Base-by-base conservation (phyloP, 1,140 invertebrate genomes). In the Platyscapa corneri region DNA sequence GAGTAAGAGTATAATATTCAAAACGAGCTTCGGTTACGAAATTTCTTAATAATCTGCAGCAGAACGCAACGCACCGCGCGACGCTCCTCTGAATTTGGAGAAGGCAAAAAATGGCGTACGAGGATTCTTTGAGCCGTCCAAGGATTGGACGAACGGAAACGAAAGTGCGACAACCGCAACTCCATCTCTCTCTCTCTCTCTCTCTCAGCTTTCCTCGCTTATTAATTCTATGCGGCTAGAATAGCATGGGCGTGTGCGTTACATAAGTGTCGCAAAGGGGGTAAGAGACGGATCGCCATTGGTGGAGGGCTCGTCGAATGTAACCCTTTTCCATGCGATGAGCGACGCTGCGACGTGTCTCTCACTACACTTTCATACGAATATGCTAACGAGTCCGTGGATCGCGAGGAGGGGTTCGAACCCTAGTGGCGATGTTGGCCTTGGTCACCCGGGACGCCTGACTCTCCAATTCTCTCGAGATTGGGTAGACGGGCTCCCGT, bases 81-180 rank as follows among this genome's bases (percentile, higher is more conserved):
- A 3, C 3, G 12, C 46, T 32, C 75, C 39, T 18, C 27, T 37
- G 37, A 37, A 85, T 20, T 72, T 76, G 75, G 39, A 76, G 65
- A 56, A 56, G n/a, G 37, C 12, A 82, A 89, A 89, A 90, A 89
- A 90, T 90, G 90, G 90, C 88, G 89, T 85, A 74, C 82, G 37
- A 8, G 37, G 7, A 74, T 53, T 37, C 89, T 91, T 92, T 90
- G 90, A 91, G 89, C 90, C 90, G 89, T 92, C 90, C 88, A 86
- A 87, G 89, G 83, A 90, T 91, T 91, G 91, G 90, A 90, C 87
- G 88, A 87, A 88, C 89, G 76, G 64, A 78, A 78, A 64, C 76
- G 53, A 77, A 27, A 53, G 37, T n/a, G 42, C 37, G 37, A 74
- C 70, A 74, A 39, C 70, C 70, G 34, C 37, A 42, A n/a, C 70